Evolutionary conservation across 2,797 vertebrate genomes (phyloP), one percentile per base, ranked within the genome.

Genomic region (Eptatretus atami): DNA sequence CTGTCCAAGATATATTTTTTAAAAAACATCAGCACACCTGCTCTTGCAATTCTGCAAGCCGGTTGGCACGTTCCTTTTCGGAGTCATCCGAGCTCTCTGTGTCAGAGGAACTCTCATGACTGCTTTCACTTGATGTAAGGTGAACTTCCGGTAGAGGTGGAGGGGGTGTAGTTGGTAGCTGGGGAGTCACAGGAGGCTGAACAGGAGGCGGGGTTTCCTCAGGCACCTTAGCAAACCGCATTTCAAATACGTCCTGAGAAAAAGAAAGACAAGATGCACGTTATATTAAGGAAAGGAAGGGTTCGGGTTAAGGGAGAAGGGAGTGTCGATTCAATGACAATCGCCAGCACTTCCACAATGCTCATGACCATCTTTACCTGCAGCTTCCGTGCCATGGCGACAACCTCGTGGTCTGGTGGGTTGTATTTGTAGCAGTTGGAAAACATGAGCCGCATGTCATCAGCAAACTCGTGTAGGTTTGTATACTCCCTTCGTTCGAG

Each of bases 201-300:
- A 79, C 74, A 0, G 80, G 76, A 6, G 79, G 71, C 31, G 79
- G 76, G 0, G 80, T 80, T 68, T 98, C 88, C 61, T 98, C 92
- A 0, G 92, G 92, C 84, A 98, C 94, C 75, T 95, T 95, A 68
- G 92, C 92, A 11, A 95, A 94, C 19, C 85, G 82, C 92, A 98
- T 98, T 76, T 95, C 87, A 53, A 98, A 98, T 25, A 98, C 86
- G 57, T 98, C 90, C 88, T 93, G 69, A 65, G n/a, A 54, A 53
- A n/a, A 63, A 65, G 53, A 19, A 9, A 13, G 54, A 64, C 25
- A n/a, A 44, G 31, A 44, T 44, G 31, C 31, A 44, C 31, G 31
- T 44, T 44, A 44, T 3, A 44, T 8, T 19, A 44, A 44, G 31
- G 31, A 44, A 44, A 44, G 31, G 31, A 44, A 8, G 3, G 31